Base-by-base conservation (phyloP, 2,113 vertebrate species). In the Pampusana beccarii region DNA sequence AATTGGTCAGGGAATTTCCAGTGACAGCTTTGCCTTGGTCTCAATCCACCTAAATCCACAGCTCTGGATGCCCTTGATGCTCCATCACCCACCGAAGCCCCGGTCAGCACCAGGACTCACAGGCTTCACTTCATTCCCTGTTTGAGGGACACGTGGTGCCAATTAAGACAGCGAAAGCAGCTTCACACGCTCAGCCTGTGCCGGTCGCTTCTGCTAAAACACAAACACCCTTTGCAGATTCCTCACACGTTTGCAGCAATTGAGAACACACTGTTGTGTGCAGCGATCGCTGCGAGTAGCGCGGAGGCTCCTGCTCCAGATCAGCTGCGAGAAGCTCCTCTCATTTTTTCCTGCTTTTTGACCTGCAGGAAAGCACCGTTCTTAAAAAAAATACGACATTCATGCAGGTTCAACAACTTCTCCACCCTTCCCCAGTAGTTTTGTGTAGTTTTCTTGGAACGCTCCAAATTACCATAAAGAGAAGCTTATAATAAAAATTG, bases 1-100 rank as follows among this genome's bases (percentile, higher is more conserved):
- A 83, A 77, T 3, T 23, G 40, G 16, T 5, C 64, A 64, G 93
- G 93, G 95, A 90, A 29, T 92, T 95, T 81, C 95, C 95, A 95
- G 75, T 1, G 16, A 11, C 31, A 73, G 85, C 74, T 77, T 9
- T 64, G 54, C 58, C 46, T 51, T 60, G 77, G 79, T 46, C n/a
- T 70, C 66, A 54, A 1, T 2, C 16, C 1, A 34, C 80, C 36
- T 31, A 26, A 36, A 18, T 0, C 46, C 13, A 10, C 14, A 1
- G 0, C 9, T 5, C 23, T 0, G 8, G 74, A 36, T 77, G 79
- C 6, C 34, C 90, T 58, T 4, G 2, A 13, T 0, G 16, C 33
- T 4, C 1, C 7, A 28, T 5, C 51, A 6, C 10, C 56, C 28
- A 3, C 54, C 7, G 1, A 56, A 20, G 64, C 21, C n/a, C 24